Base-by-base conservation (phyloP, 2,797 vertebrate genomes). In the Anguilla anguilla region DNA sequence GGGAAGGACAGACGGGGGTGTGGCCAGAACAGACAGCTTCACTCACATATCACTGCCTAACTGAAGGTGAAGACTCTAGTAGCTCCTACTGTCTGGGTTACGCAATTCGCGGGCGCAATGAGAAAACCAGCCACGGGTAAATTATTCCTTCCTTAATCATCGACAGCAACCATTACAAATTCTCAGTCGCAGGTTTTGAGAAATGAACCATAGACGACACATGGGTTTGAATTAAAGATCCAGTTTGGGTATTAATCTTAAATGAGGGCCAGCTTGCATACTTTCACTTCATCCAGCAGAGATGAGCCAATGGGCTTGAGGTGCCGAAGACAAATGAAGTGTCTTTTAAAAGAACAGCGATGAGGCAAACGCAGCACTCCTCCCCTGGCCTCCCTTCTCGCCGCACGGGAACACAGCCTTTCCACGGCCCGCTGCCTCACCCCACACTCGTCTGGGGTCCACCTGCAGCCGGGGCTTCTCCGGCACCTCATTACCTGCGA, bases 251-350 rank as follows among this genome's bases (percentile, higher is more conserved):
- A 89, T 86, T 67, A 81, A 61, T 67, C 72, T 84, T 85, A 87
- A 85, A 92, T 88, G 90, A 15, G 83, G 85, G 81, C 87, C 87
- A 46, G 3, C 83, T 85, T 88, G 86, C 89, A 91, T 86, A 88
- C 89, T 92, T 92, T 90, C 91, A 92, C 91, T 86, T 92, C 91
- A 93, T 93, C 93, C 90, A 88, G 90, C 89, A 86, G 87, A 88
- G 89, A 91, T 87, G 86, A 91, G 81, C 51, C 90, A 84, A 84
- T 88, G 81, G 43, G 83, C 86, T 88, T 83, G 85, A 92, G 91
- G 92, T 92, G 93, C 87, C 85, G 86, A 89, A 90, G 92, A 94
- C 91, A 91, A 91, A 94, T 93, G 91, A 93, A 87, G 91, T 93
- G 93, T 91, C 86, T 85, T 88, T 35, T 79, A 89, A 88, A 69